A percentile compares a stretch with the other conserved stretches of the same genome.
Conservation (phyloP, 1,140 invertebrate genomes). For the Bilobella aurantiaca region DNA sequence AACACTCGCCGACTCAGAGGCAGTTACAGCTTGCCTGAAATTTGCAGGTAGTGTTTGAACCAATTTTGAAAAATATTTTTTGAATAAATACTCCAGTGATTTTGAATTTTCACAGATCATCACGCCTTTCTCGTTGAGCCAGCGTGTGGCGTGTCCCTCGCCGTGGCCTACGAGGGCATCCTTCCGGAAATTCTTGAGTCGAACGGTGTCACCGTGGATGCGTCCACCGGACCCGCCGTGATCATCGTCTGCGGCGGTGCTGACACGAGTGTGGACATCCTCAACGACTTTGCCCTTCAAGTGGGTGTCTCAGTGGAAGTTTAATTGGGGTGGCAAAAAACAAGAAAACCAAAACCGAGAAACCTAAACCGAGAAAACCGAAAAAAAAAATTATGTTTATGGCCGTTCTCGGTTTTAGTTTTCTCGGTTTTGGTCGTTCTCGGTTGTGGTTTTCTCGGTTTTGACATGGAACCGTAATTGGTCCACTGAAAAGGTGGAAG, state of each 20-base stretch:
- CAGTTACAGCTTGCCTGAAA: slow-evolving; percentile 42
- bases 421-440: no score
- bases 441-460: no score
- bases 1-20: slow-evolving; percentile 43
- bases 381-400: no score
- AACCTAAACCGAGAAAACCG: no score
- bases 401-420: no score
- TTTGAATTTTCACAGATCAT: slow-evolving; percentile 40
- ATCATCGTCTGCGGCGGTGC: slow-evolving; percentile 47
- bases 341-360: no score
- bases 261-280: slow-evolving; percentile 34
- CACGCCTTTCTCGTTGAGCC: slow-evolving; percentile 46
- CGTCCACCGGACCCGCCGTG: slow-evolving; percentile 38
- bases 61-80: no score
- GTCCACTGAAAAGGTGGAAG: no score
- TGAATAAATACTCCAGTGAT: background rate
- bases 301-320: background rate
- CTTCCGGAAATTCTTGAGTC: slow-evolving; percentile 32
- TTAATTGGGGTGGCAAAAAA: no score
- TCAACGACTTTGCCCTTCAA: background rate
- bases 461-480: no score
- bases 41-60: slow-evolving; percentile 43
- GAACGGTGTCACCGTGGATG: slow-evolving; percentile 14
- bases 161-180: slow-evolving; percentile 36
- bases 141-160: slow-evolving; percentile 45